Percentiles rank a stretch among this genome's conserved stretches.
phyloP scores from a whole-genome alignment of 2,113 vertebrate genomes.

The Struthio camelus region DNA sequence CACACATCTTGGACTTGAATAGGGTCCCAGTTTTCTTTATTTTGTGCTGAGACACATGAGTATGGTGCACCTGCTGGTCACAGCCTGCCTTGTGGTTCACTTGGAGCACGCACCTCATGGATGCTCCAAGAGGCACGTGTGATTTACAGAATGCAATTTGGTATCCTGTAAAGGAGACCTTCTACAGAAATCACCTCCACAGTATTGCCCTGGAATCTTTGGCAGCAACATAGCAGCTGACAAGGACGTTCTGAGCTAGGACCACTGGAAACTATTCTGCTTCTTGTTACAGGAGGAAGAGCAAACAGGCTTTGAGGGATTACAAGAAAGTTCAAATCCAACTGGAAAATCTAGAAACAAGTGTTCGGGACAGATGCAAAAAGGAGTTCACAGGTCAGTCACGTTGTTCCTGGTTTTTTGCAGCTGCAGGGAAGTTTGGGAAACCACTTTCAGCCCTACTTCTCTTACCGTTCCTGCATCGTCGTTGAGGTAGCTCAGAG shows the following conservation, averaged over 20 bases:
- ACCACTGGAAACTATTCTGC: background rate
- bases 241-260: background rate
- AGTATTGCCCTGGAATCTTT: background rate
- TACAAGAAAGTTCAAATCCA: slow-evolving; percentile 99
- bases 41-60: background rate
- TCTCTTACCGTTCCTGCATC: background rate
- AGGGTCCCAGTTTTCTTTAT: background rate
- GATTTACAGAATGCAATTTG: background rate
- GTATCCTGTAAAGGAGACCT: background rate
- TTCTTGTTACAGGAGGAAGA: slow-evolving; percentile 87
- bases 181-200: background rate
- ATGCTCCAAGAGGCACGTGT: background rate
- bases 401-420: background rate
- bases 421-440: background rate
- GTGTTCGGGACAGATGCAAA: slow-evolving; percentile 97
- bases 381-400: slow-evolving; percentile 95
- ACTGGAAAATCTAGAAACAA: slow-evolving; percentile 96
- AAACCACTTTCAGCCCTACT: background rate
- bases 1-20: background rate
- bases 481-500: background rate
- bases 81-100: background rate
- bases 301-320: slow-evolving; percentile 95
- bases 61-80: background rate
- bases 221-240: background rate
- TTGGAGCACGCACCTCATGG: background rate